These are phyloP conservation scores for Anas bahamensis DNA, from an alignment of 2,797 vertebrate species.

Conservation along the genomic window DNA sequence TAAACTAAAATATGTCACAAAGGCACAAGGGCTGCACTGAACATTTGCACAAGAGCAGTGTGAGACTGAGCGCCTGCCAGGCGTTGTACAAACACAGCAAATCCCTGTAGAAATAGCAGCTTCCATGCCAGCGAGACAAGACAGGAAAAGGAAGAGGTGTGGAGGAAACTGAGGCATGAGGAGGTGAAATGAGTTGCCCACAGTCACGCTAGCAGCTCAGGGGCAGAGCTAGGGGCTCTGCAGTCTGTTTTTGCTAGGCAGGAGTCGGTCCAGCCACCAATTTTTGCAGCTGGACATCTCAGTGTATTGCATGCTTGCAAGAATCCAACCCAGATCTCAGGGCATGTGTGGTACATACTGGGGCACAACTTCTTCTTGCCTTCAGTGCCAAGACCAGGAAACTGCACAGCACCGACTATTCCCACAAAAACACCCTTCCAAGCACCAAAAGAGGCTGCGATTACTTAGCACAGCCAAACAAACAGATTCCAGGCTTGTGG, in stretches of 20 bases:
- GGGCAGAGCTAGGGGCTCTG: not conserved
- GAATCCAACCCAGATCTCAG: not conserved
- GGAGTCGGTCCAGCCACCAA: not conserved
- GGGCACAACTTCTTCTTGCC: not conserved
- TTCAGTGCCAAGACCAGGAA: not conserved
- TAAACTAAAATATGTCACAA: not conserved
- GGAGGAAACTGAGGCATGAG: not conserved
- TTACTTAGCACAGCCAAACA: not conserved
- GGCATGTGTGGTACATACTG: rapidly evolving
- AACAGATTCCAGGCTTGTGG: not conserved
- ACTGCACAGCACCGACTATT: not conserved
- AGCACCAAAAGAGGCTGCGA: not conserved
- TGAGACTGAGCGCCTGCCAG: not conserved
- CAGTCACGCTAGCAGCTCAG: not conserved
- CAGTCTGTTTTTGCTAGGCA: not conserved
- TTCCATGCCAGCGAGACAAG: not conserved
- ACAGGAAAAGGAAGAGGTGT: not conserved
- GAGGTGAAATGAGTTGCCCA: not conserved
- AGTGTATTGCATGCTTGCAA: not conserved
- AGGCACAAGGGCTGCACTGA: not conserved
- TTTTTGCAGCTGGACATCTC: not conserved
- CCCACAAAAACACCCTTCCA: not conserved
- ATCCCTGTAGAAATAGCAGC: not conserved
- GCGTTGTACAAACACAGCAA: not conserved
- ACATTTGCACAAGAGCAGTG: not conserved